phyloP scores from a whole-genome alignment of 2,888 invertebrate genomes.

The Pandemis cinnamomeana region DNA sequence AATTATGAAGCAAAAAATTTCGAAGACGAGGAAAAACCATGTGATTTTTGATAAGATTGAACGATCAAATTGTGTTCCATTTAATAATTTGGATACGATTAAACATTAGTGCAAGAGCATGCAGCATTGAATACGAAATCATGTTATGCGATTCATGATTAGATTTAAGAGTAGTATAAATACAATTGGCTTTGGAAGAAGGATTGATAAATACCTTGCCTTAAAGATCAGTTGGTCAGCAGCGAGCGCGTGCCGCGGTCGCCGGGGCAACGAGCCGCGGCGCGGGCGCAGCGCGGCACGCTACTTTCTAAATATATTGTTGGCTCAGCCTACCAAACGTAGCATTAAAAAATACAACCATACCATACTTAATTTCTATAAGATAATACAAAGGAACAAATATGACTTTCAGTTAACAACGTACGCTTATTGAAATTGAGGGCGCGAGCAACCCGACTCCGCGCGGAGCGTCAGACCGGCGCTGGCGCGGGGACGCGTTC shows the following conservation, averaged over 20 bases:
- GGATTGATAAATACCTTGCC: conserved; percentile 29
- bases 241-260: conserved; percentile 4
- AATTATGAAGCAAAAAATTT: neutral
- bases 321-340: conserved; percentile 1
- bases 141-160: neutral
- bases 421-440: neutral
- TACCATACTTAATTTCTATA: neutral
- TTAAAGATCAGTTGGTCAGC: conserved; percentile 17
- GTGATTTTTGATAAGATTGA: too few species aligned
- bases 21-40: neutral
- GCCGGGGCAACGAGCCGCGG: neutral
- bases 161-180: conserved; percentile 9
- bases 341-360: neutral
- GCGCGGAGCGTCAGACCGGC: neutral
- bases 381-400: neutral
- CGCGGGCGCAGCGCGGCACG: neutral
- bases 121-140: conserved; percentile 3
- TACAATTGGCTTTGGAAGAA: neutral
- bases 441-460: neutral
- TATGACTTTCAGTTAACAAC: neutral
- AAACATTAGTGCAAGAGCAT: conserved; percentile 14
- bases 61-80: neutral
- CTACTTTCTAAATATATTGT: conserved; percentile 6
- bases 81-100: neutral
- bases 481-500: neutral